phyloP scores from a whole-genome alignment of 2,113 vertebrate species.

The Salvelinus alpinus region DNA sequence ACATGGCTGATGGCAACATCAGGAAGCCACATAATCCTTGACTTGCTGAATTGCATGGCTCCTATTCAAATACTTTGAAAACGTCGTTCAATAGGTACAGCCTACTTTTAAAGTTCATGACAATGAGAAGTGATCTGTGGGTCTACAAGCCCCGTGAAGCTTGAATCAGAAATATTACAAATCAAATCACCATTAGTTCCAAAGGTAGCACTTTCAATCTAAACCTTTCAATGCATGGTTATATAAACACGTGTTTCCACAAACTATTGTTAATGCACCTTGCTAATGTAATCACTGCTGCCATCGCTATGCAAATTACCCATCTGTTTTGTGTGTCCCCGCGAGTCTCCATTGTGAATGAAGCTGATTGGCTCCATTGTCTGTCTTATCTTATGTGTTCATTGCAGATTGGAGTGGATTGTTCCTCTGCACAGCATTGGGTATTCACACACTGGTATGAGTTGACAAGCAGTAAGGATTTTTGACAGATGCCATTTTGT shows the following conservation, averaged over 20 bases:
- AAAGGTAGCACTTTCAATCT: neutral
- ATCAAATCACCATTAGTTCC: neutral
- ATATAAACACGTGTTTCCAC: conserved; percentile 13
- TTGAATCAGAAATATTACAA: neutral
- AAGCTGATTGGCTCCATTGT: conserved; percentile 35
- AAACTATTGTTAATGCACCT: conserved; percentile 46
- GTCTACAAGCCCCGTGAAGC: no score
- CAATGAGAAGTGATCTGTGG: no score
- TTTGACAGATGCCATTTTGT: conserved; percentile 25
- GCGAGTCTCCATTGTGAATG: conserved; percentile 29
- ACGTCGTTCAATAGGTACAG: no score
- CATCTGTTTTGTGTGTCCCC: conserved; percentile 40
- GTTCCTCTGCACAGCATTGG: conserved; percentile 11
- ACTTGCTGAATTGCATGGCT: no score
- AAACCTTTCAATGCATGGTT: conserved; percentile 14
- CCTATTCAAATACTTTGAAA: no score
- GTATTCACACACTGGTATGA: conserved; percentile 3
- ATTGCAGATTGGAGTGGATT: conserved; percentile 28
- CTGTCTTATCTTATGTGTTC: conserved; percentile 31
- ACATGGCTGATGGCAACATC: no score
- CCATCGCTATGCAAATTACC: conserved; percentile 40
- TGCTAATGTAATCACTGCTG: conserved; percentile 35
- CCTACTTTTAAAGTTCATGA: no score
- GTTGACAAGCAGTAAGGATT: neutral
- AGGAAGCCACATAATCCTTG: no score